Evolutionary conservation across 1,140 invertebrate species (phyloP), one percentile per base, ranked within the genome.

Genomic region (Caenorhabditis remanei): DNA sequence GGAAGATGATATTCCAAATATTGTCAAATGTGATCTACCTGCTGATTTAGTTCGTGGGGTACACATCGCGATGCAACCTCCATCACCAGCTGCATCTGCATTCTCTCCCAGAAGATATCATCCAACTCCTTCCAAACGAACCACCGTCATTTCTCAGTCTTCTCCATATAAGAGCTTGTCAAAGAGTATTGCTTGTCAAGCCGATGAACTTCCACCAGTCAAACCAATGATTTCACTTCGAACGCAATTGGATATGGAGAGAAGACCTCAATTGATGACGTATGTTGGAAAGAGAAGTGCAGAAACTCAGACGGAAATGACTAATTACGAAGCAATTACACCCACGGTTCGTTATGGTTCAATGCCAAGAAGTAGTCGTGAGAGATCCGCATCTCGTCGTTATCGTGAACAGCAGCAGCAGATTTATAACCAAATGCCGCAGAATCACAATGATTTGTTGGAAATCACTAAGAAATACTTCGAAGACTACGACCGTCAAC

Each of bases 401-500:
- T 79, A 79, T 79, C 71, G 71, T 24, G 71, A 79, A 14, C 71
- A 85, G 63, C 56, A 50, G 46, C 87, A 87, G 32, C 55, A 67
- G n/a, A 67, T 65, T 13, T 55, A 50, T 9, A 55, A 55, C 24
- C 40, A 48, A 32, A 86, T 67, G 85, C 63, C 40, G n/a, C 58
- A 56, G 43, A 79, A 79, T 79, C 71, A 79, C 40, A 83, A 88
- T 43, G 89, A 91, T 71, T 67, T 90, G 41, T 63, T 90, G 19
- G 90, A 90, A 71, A 84, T 89, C 41, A 90, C 90, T 21, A 65
- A 84, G 40, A 82, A 75, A 84, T 90, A 90, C 61, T 90, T 90
- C 58, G 90, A 89, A 55, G 90, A 91, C 46, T 91, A 91, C 58
- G 90, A 91, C 67, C 83, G 88, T 46, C 86, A 90, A 65, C 75